These are phyloP conservation scores for Himalopsyche anomala DNA, from an alignment of 2,888 invertebrate genomes.

Conservation along the genomic window DNA sequence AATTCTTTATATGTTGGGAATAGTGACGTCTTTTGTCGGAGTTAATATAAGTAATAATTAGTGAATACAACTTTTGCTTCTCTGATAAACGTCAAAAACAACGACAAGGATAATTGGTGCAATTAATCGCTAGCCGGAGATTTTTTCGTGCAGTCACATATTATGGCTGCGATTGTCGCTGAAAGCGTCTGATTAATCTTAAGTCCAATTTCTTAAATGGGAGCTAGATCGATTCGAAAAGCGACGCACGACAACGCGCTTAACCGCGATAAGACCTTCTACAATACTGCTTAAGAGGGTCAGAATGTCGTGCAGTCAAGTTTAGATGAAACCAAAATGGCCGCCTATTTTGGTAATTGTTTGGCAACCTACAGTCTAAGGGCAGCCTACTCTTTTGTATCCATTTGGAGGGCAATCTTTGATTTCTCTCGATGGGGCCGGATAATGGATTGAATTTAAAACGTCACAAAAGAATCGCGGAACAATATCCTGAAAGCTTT, in stretches of 20 bases:
- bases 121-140: slow-evolving; percentile 8
- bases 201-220: slow-evolving; percentile 46
- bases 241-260: not conserved
- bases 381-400: slow-evolving; percentile 35
- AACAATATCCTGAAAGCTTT: slow-evolving; percentile 42
- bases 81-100: slow-evolving; percentile 39
- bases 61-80: slow-evolving; percentile 5
- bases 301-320: slow-evolving; percentile 42
- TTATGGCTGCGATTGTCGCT: slow-evolving; percentile 17
- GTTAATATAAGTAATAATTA: not conserved
- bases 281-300: slow-evolving; percentile 40
- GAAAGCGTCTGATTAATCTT: slow-evolving; percentile 46
- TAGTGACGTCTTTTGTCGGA: too few species aligned
- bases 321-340: slow-evolving; percentile 42
- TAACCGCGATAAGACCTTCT: slow-evolving; percentile 38
- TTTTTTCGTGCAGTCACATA: slow-evolving; percentile 9
- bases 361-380: slow-evolving; percentile 40
- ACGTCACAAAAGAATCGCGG: slow-evolving; percentile 38
- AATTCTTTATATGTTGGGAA: too few species aligned
- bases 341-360: slow-evolving; percentile 40
- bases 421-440: slow-evolving; percentile 42
- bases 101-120: slow-evolving; percentile 27
- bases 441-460: slow-evolving; percentile 43
- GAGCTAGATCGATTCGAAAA: slow-evolving; percentile 34
- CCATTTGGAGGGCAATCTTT: slow-evolving; percentile 40